phyloP scores from a whole-genome alignment of 2,888 invertebrate species.

The Priapulus caudatus region DNA sequence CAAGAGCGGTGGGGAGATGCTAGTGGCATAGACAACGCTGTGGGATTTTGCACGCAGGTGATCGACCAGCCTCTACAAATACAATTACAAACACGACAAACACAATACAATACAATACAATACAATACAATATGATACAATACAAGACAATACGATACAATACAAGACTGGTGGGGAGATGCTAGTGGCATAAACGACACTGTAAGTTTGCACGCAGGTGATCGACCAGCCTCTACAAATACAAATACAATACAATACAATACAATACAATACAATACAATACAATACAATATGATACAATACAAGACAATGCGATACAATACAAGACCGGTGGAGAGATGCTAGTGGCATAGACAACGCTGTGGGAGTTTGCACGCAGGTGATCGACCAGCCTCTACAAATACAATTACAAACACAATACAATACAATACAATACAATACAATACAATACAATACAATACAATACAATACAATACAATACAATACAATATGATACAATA shows the following conservation, averaged over 20 bases:
- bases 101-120: background rate
- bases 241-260: conserved; percentile 10
- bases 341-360: conserved; percentile 63
- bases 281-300: background rate
- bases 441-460: conserved; percentile 89
- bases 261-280: background rate
- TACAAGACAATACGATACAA: no score
- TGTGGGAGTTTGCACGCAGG: conserved; percentile 66
- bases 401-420: conserved; percentile 10
- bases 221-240: conserved; percentile 54
- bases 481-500: background rate
- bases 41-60: conserved; percentile 66
- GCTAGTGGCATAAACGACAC: conserved; percentile 63
- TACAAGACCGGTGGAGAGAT: conserved; percentile 68
- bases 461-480: conserved; percentile 38
- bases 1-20: conserved; percentile 71
- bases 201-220: conserved; percentile 66
- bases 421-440: background rate
- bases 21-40: conserved; percentile 65
- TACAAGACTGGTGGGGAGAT: conserved; percentile 83
- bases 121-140: background rate
- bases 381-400: conserved; percentile 58
- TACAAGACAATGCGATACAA: background rate
- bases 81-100: conserved; percentile 9
- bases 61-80: conserved; percentile 54